A percentile compares a stretch with the other conserved stretches of the same genome.
These are phyloP conservation scores for Hemithea aestivaria DNA, from an alignment of 2,888 invertebrate genomes.

Conservation along the genomic window DNA sequence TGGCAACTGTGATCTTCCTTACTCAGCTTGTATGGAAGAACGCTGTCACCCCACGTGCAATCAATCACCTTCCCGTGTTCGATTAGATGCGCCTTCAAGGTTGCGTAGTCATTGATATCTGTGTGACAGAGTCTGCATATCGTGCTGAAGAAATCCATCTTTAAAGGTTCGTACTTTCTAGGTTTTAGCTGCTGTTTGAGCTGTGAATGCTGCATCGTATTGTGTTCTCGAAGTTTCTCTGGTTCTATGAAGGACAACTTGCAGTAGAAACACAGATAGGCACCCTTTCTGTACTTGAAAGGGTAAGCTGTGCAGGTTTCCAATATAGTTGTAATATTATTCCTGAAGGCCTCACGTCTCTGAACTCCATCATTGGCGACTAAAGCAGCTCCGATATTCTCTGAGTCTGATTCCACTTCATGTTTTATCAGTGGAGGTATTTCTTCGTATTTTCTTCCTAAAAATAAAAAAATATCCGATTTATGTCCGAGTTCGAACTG, in stretches of 20 bases:
- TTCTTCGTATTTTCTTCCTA: slow-evolving; percentile 63
- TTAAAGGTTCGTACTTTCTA: slow-evolving; percentile 64
- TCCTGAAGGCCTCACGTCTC: slow-evolving; percentile 58
- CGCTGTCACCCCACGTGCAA: slow-evolving; percentile 55
- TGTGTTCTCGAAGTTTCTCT: slow-evolving; percentile 62
- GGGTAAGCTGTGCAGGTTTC: slow-evolving; percentile 65
- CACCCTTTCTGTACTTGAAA: slow-evolving; percentile 68
- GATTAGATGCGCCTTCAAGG: slow-evolving; percentile 52
- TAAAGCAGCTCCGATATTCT: slow-evolving; percentile 23
- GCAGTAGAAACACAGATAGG: slow-evolving; percentile 66
- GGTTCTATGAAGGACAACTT: slow-evolving; percentile 63
- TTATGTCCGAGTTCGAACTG: slow-evolving; percentile 5
- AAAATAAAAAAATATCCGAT: slow-evolving; percentile 70
- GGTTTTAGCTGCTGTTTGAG: slow-evolving; percentile 49
- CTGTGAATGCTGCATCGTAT: slow-evolving; percentile 46
- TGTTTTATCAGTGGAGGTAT: slow-evolving; percentile 49
- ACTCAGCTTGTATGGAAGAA: slow-evolving; percentile 64
- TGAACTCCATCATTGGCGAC: slow-evolving; percentile 38
- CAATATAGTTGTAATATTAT: slow-evolving; percentile 58
- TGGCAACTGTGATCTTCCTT: slow-evolving; percentile 64
- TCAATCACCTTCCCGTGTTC: slow-evolving; percentile 57
- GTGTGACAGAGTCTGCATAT: slow-evolving; percentile 56
- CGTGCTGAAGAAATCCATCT: slow-evolving; percentile 61
- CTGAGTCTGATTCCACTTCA: slow-evolving; percentile 46
- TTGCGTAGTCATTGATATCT: slow-evolving; percentile 47